Conservation (phyloP, 2,113 vertebrate genomes). For the Fregetta grallaria region DNA sequence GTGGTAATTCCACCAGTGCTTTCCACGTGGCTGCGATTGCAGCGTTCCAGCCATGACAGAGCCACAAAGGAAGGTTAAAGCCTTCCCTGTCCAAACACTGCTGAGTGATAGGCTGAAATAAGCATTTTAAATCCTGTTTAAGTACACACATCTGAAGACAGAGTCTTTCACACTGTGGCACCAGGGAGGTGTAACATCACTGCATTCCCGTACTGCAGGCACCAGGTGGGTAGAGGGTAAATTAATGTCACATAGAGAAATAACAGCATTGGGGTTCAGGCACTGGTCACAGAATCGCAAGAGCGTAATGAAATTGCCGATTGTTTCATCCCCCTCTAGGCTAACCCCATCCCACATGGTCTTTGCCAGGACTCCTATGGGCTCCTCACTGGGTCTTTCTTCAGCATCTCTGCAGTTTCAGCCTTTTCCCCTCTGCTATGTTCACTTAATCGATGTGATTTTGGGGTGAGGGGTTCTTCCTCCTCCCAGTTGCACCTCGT, state of each 20-base stretch:
- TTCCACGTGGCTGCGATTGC: neutral
- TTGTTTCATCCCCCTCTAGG: neutral
- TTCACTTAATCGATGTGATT: neutral
- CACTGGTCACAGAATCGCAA: neutral
- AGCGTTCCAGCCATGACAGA: neutral
- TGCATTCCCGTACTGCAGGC: neutral
- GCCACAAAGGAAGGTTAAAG: neutral
- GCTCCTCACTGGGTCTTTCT: neutral
- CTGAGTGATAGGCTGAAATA: neutral
- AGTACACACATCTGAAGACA: neutral
- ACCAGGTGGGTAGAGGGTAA: neutral
- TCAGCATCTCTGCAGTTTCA: neutral
- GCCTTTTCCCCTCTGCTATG: fast-evolving
- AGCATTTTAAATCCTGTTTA: neutral
- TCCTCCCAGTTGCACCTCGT: fast-evolving
- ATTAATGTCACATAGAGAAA: neutral
- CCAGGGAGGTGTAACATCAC: neutral
- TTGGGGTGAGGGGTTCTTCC: neutral
- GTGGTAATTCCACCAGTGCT: neutral
- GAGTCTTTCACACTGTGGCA: neutral
- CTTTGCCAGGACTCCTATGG: neutral
- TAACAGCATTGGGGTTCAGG: neutral
- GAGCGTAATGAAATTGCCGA: neutral
- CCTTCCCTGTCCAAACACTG: neutral
- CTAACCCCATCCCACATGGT: neutral